Base-by-base conservation (phyloP, 2,888 invertebrate species). In the Stenolophus ochropezus region DNA sequence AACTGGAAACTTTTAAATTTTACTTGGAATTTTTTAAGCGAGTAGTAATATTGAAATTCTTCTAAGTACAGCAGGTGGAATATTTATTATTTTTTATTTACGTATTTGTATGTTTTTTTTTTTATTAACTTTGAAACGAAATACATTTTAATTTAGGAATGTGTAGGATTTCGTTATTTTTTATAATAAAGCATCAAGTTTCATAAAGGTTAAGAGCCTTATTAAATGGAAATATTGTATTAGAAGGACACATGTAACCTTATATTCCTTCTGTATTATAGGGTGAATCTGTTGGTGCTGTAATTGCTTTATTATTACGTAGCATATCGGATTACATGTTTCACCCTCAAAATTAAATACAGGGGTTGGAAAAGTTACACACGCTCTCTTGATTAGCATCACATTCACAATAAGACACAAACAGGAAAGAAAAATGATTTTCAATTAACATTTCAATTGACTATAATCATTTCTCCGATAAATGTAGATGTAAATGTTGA, bases 171-270 rank as follows among this genome's bases (percentile, higher is more conserved):
- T 56, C 56, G 56, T 56, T 56, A 16, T 56, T 33, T 27, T 33
- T 27, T 27, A 27, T 18, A 27, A 33, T 27, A 69, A 18, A 27
- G 65, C 33, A 18, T 33, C 65, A 69, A 27, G 61, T 69, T 69
- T 33, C 65, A 33, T 61, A 69, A 69, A 69, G 65, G 65, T 69
- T 69, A 69, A 69, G 33, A 69, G 33, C 18, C 65, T 69, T 33
- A 18, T 33, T 69, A 69, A 69, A 33, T 69, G 14, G 33, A 69
- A 33, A 69, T 33, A 69, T 69, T 18, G 18, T 69, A 69, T 69
- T 14, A 16, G 23, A 33, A 33, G 65, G 33, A 69, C 33, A 69
- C 27, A 33, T 69, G 65, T 69, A 69, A 69, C 65, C 33, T 18
- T 18, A 69, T 69, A 33, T 69, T 33, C 18, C 61, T 61, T 25